A percentile compares a stretch with the other conserved stretches of the same genome.
These are phyloP conservation scores for Xiphophorus birchmanni DNA, from an alignment of 2,797 vertebrate species.

Conservation along the genomic window DNA sequence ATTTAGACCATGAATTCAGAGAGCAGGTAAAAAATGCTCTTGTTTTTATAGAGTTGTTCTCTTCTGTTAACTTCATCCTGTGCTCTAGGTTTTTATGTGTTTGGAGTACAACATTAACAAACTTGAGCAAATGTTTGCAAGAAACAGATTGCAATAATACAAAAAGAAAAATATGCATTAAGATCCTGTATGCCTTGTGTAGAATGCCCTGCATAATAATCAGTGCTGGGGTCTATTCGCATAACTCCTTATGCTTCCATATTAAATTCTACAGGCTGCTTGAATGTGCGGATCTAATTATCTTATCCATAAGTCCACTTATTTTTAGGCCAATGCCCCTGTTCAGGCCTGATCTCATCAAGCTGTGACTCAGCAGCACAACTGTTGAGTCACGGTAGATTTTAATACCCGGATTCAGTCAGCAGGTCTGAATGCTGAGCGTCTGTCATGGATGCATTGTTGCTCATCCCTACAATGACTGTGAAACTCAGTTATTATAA, in stretches of 20 bases:
- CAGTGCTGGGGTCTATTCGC: neutral
- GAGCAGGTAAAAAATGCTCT: neutral
- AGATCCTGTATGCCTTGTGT: neutral
- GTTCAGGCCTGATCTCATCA: conserved; percentile 32
- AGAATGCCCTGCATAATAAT: neutral
- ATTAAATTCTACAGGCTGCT: conserved; percentile 28
- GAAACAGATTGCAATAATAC: neutral
- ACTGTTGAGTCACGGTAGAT: conserved; percentile 30
- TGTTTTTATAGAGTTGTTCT: neutral
- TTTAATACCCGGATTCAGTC: conserved; percentile 7
- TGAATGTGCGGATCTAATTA: conserved; percentile 53
- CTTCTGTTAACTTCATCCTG: neutral
- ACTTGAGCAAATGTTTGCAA: neutral
- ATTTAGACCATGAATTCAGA: neutral
- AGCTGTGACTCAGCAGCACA: conserved; percentile 44
- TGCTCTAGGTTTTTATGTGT: neutral
- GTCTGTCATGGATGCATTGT: neutral
- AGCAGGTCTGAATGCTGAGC: neutral
- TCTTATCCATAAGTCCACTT: conserved; percentile 45
- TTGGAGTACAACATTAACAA: neutral
- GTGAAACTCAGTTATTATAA: neutral
- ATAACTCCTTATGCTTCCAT: no score
- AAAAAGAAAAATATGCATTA: neutral
- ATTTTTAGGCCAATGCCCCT: conserved; percentile 48
- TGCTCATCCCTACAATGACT: neutral